A percentile compares a stretch with the other conserved stretches of the same genome.
These are phyloP conservation scores for Chelonoidis abingdonii DNA, from an alignment of 2,113 vertebrate genomes.

Conservation along the genomic window DNA sequence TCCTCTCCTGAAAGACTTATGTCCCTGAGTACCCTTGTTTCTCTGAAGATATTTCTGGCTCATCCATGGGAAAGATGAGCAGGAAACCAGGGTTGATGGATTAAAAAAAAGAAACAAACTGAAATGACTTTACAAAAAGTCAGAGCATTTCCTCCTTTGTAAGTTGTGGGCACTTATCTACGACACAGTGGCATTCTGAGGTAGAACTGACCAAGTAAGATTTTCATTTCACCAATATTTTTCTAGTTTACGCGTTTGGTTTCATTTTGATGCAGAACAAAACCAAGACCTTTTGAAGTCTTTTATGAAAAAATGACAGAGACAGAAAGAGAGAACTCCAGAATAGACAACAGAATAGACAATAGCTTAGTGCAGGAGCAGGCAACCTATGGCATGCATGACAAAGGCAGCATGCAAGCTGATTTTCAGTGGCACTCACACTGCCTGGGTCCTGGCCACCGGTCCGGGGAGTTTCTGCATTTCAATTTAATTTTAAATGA, in stretches of 20 bases:
- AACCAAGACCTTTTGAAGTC: neutral
- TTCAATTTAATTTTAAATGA: too few species aligned
- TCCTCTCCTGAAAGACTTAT: conserved; percentile 34
- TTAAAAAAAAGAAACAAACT: neutral
- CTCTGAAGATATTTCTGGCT: neutral
- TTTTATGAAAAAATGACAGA: neutral
- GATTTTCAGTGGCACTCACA: too few species aligned
- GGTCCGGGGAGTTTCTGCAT: too few species aligned
- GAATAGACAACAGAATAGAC: neutral
- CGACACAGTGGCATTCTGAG: neutral
- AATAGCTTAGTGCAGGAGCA: too few species aligned
- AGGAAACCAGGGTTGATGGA: neutral
- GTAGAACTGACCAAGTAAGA: neutral
- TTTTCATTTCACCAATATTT: neutral
- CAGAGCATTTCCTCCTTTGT: neutral
- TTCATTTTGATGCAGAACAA: neutral
- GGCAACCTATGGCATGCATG: too few species aligned
- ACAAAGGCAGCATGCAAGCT: too few species aligned
- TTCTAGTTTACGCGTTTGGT: neutral
- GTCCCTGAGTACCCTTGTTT: neutral
- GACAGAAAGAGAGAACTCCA: neutral
- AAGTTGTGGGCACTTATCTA: neutral
- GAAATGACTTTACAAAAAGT: neutral
- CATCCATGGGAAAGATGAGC: conserved; percentile 15
- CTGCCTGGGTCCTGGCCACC: too few species aligned